phyloP scores from a whole-genome alignment of 2,888 invertebrate species.

The Brenthis daphne region DNA sequence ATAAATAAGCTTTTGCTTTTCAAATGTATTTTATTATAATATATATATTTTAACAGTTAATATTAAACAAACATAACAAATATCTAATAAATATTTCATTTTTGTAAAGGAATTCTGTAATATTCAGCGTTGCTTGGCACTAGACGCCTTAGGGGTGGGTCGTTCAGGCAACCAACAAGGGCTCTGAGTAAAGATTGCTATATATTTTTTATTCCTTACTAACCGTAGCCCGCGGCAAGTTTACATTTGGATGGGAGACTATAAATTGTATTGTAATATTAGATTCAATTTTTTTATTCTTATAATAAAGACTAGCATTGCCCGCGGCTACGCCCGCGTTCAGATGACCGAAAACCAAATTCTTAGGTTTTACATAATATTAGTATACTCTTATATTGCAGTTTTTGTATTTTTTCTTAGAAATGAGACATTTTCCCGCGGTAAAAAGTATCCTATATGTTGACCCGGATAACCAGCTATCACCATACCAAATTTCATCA shows the following conservation, averaged over 20 bases:
- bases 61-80: not conserved
- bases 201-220: conserved; percentile 15
- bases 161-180: conserved; percentile 2
- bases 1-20: too few relatives aligned
- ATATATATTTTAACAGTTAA: not conserved
- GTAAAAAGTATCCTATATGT: too few relatives aligned
- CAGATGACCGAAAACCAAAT: too few relatives aligned
- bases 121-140: not conserved
- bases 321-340: too few relatives aligned
- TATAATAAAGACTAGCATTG: too few relatives aligned
- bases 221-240: not conserved
- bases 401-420: too few relatives aligned
- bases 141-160: conserved; percentile 4
- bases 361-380: too few relatives aligned
- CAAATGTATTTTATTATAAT: too few relatives aligned
- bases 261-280: conserved; percentile 10
- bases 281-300: not conserved
- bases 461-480: too few relatives aligned
- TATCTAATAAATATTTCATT: not conserved
- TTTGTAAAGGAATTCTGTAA: not conserved
- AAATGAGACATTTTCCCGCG: too few relatives aligned
- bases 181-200: conserved; percentile 11
- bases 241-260: conserved; percentile 5
- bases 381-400: too few relatives aligned
- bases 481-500: too few relatives aligned